phyloP scores from a whole-genome alignment of 2,113 vertebrate species.

The Deroptyus accipitrinus region DNA sequence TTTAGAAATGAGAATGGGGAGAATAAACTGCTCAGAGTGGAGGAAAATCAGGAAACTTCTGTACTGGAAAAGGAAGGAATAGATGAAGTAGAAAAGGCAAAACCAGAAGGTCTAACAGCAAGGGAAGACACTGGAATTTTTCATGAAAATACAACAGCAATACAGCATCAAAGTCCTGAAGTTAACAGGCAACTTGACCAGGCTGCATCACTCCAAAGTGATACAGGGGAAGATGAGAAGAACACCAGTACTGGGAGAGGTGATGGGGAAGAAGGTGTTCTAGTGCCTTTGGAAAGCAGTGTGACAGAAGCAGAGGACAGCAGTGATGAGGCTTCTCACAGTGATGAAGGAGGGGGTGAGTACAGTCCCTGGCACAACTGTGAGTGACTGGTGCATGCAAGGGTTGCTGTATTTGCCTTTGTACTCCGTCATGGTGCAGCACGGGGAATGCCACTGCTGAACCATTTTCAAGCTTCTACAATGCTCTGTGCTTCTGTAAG shows the following conservation, averaged over 20 bases:
- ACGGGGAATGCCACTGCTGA: background rate
- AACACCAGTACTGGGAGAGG: background rate
- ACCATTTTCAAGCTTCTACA: background rate
- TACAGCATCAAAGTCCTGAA: background rate
- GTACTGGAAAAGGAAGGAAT: background rate
- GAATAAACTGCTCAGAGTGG: background rate
- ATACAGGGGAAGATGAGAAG: background rate
- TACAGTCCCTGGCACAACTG: background rate
- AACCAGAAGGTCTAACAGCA: background rate
- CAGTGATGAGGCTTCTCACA: background rate
- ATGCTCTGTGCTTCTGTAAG: background rate
- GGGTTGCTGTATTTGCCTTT: background rate
- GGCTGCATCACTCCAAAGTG: background rate
- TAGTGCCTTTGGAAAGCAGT: background rate
- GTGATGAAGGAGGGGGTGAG: constrained; percentile 77
- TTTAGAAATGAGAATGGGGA: background rate
- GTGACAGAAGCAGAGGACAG: background rate
- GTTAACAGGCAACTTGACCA: background rate
- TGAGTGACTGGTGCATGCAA: background rate
- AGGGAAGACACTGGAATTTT: background rate
- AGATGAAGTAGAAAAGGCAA: background rate
- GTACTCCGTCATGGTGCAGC: background rate
- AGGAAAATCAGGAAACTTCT: background rate
- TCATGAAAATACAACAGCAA: background rate
- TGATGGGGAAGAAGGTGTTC: background rate